Conservation (phyloP, 2,797 vertebrate species). For the Limosa lapponica region DNA sequence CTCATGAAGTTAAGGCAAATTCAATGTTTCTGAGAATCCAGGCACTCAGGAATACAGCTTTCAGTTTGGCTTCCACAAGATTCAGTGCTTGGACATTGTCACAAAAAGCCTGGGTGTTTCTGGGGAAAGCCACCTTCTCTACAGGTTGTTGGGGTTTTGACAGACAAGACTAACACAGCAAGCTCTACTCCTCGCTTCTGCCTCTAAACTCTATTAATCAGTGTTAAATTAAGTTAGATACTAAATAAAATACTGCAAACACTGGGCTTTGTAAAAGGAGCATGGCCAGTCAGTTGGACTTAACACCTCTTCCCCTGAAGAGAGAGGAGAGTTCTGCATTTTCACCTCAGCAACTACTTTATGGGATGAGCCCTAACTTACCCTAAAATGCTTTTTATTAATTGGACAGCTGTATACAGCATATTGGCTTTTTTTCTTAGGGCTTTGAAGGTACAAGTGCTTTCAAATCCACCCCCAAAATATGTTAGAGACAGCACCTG, state of each 20-base stretch:
- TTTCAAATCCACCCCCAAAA: background rate
- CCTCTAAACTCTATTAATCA: background rate
- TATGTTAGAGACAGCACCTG: background rate
- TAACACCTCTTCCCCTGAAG: background rate
- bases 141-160: background rate
- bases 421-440: background rate
- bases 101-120: background rate
- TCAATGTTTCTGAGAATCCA: background rate
- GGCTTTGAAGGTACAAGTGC: background rate
- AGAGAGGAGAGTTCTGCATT: background rate
- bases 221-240: background rate
- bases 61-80: background rate
- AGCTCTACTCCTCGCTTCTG: background rate
- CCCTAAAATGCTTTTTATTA: background rate
- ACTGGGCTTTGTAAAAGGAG: background rate
- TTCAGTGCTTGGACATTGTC: background rate
- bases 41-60: background rate
- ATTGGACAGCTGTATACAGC: background rate
- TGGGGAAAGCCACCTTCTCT: background rate
- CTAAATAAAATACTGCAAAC: constrained; percentile 31
- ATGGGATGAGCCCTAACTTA: background rate
- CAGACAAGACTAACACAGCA: background rate
- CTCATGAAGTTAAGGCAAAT: background rate
- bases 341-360: background rate
- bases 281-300: background rate